A percentile compares a stretch with the other conserved stretches of the same genome.
phyloP scores from a whole-genome alignment of 1,140 invertebrate species.

The Berghia stephanieae region DNA sequence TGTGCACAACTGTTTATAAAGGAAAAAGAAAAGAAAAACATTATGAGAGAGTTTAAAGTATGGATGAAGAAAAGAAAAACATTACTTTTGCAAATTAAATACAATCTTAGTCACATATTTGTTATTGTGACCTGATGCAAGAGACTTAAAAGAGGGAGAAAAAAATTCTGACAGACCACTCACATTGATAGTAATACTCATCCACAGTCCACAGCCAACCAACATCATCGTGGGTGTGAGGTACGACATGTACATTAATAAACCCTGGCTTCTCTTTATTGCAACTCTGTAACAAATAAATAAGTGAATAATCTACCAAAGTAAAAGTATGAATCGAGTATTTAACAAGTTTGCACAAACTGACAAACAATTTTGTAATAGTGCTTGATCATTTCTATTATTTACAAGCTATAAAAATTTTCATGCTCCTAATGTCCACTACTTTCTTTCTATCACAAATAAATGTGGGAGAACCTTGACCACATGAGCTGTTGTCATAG shows the following conservation, averaged over 20 bases:
- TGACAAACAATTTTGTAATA: too few species aligned
- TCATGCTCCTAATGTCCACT: too few species aligned
- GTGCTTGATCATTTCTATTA: too few species aligned
- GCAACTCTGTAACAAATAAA: slow-evolving; percentile 46
- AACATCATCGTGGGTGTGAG: slow-evolving; percentile 84
- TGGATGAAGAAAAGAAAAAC: neutral
- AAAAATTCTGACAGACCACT: slow-evolving; percentile 91
- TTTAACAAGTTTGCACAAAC: too few species aligned
- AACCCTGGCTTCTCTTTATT: slow-evolving; percentile 54
- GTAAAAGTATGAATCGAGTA: too few species aligned
- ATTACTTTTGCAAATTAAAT: neutral
- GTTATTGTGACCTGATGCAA: neutral
- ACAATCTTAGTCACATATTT: neutral
- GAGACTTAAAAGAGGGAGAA: slow-evolving; percentile 61
- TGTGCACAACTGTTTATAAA: too few species aligned
- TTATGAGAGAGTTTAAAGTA: too few species aligned
- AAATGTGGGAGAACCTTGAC: too few species aligned
- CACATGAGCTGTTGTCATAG: too few species aligned
- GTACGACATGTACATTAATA: slow-evolving; percentile 82
- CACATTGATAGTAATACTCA: slow-evolving; percentile 76
- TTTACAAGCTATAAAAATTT: too few species aligned
- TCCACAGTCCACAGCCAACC: slow-evolving; percentile 93
- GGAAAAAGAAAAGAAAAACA: too few species aligned
- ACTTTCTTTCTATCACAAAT: too few species aligned
- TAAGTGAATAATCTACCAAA: neutral